These are phyloP conservation scores for Mnemiopsis leidyi DNA, from an alignment of 37 sponge, comb jelly and placozoan species.

Conservation along the genomic window DNA sequence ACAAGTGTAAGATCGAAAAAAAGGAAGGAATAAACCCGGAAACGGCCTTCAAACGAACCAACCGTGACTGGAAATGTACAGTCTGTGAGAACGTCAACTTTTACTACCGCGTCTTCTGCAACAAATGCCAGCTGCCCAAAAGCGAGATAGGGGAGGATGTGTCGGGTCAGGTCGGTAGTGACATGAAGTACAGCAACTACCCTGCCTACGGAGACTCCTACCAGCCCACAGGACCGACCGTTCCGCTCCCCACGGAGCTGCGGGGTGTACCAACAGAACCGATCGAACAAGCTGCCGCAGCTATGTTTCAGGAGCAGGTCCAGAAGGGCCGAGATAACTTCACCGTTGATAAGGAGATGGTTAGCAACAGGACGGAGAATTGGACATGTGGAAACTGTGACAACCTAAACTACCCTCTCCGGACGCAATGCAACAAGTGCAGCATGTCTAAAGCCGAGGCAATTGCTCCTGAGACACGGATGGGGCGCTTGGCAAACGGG, in stretches of 20 bases:
- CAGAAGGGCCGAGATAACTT: neutral
- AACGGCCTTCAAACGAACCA: slow-evolving; percentile 41
- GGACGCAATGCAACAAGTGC: slow-evolving; percentile 58
- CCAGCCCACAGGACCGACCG: neutral
- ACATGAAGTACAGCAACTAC: neutral
- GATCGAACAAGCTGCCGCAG: neutral
- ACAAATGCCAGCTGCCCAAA: slow-evolving; percentile 58
- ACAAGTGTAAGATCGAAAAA: slow-evolving; percentile 53
- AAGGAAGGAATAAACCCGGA: slow-evolving; percentile 53
- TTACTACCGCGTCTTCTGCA: slow-evolving; percentile 57
- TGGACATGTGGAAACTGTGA: slow-evolving; percentile 61
- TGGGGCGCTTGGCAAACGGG: neutral
- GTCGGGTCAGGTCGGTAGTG: neutral
- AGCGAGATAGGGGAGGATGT: slow-evolving; percentile 64
- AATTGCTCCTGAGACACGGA: slow-evolving; percentile 19
- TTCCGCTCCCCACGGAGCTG: slow-evolving; percentile 9
- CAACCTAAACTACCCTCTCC: slow-evolving; percentile 47
- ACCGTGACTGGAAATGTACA: slow-evolving; percentile 49
- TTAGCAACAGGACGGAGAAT: slow-evolving; percentile 42
- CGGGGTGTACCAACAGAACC: neutral
- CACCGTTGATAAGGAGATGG: neutral
- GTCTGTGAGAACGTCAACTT: slow-evolving; percentile 56
- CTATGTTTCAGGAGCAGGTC: neutral
- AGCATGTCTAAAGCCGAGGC: slow-evolving; percentile 55
- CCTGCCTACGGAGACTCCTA: neutral